Base-by-base conservation (phyloP, 1,140 invertebrate genomes). In the Armadillidium nasatum region DNA sequence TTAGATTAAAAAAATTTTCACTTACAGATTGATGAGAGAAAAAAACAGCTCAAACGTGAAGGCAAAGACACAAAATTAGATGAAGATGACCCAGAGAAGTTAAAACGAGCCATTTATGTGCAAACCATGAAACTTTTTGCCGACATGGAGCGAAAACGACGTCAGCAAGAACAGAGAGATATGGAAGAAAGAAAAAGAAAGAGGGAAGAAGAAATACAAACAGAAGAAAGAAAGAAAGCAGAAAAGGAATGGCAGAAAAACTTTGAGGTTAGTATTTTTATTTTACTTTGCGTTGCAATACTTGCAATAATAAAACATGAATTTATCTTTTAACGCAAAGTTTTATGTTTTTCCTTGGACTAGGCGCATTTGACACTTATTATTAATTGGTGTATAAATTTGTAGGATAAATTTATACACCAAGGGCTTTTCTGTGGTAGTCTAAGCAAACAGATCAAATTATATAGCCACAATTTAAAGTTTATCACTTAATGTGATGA, bases 51-150 rank as follows among this genome's bases (percentile, higher is more conserved):
- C 46, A 96, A 94, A 86, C 96, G 96, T 85, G 96, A 98, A 84
- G 94, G 94, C 67, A 78, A 78, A 21, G 77, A 78, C n/a, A 33
- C 60, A 92, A 60, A 70, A 15, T 91, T 98, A 71, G 96, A 97
- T 60, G 97, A 99, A 87, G 97, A 99, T 88, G 93, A 97, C 84
- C 91, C 93, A 54, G 89, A 88, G 67, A 94, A 96, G 85, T 96
- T 93, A 82, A 94, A 94, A 86, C 95, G 97, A 87, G 91, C 96
- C 21, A 89, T 98, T 21, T 97, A 97, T 88, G 95, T 98, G 11
- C 93, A 97, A 89, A 97, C 95, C 4, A 98, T 97, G 93, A 98
- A 98, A 89, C 86, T 98, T 44, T 99, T 98, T 89, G 97, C 96
- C 72, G 96, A 99, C 85, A 92, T 98, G 89, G 96, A 94, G 86